Evolutionary conservation across 1,140 invertebrate species (phyloP), one percentile per base, ranked within the genome.

Genomic region (Cylas formicarius): DNA sequence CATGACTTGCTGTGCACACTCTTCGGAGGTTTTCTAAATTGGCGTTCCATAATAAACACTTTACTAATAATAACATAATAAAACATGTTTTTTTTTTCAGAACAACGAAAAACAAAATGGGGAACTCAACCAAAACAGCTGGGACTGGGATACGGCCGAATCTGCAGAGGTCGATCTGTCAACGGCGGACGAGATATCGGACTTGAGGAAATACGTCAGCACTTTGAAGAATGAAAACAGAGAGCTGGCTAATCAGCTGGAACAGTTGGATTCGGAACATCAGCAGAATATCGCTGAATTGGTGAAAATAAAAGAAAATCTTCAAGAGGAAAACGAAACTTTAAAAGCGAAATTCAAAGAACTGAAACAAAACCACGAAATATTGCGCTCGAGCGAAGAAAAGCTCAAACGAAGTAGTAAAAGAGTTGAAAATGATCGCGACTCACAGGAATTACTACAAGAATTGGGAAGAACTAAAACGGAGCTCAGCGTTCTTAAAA

Each of bases 261-360:
- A 65, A 11, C 57, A 64, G 40, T 41, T 66, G 2, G 64, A 66
- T 47, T 11, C 28, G 10, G 61, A 66, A 40, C 56, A 59, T 36
- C 61, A 65, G 41, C 44, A 54, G 32, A 65, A 59, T 22, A 56
- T 56, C 4, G 52, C 55, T 16, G 56, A 63, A 45, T 34, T 65
- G 14, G 48, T 66, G 7, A 45, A 28, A 13, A 56, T 64, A 34
- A 59, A 55, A 36, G 73, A 74, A 52, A 57, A 68, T 9, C 56
- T 81, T 1, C 71, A 71, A 56, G 54, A 65, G 13, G 75, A 80
- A 52, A 71, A 76, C 27, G 66, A 73, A 37, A 63, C 67, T 19
- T 53, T 79, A 11, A 71, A 71, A 52, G 63, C 62, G 14, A 58
- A 72, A 11, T 73, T 77, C 47, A 61, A 68, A 5, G 64, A 72